Evolutionary conservation across 2,797 vertebrate species (phyloP), one percentile per base, ranked within the genome.

Genomic region (Hirundo rustica): DNA sequence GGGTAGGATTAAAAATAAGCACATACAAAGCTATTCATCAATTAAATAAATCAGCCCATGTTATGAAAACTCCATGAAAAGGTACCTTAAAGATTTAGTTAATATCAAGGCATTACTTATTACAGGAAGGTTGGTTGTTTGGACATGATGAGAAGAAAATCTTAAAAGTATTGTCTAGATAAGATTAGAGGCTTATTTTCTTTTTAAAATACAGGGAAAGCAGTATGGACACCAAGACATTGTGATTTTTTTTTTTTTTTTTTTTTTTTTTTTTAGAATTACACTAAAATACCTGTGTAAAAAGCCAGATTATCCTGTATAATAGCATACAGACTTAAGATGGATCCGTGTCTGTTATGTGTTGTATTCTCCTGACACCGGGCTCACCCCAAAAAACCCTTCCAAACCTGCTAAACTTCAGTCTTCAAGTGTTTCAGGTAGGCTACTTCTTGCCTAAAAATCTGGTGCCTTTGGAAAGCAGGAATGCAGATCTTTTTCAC

Each of bases 1-100:
- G 85, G 27, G 30, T 85, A 79, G 92, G 95, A 96, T 96, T 96
- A 94, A 95, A 95, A 95, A 94, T 94, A 95, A 96, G 91, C 80
- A 87, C 83, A 87, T 87, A 92, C 88, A 90, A 93, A 95, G 83
- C 95, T 92, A 91, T 95, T 94, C 74, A 79, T 94, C 89, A 94
- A 95, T 96, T 95, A 96, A 85, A 92, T 87, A 93, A 95, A 96
- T 92, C 95, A 89, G 18, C 32, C 67, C 23, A 40, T 85, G 77
- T 50, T 89, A 95, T 80, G 85, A 93, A 95, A 95, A 73, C 53
- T 85, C 80, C 67, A 42, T 54, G 57, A 64, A 93, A 89, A 88
- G 42, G 74, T 80, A 92, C 91, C 94, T 87, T 85, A 42, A 95
- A 92, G 93, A 90, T 70, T 93, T 92, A 77, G 57, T 93, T 92